phyloP scores from a whole-genome alignment of 2,888 invertebrate species.

The Hydriomena furcata region DNA sequence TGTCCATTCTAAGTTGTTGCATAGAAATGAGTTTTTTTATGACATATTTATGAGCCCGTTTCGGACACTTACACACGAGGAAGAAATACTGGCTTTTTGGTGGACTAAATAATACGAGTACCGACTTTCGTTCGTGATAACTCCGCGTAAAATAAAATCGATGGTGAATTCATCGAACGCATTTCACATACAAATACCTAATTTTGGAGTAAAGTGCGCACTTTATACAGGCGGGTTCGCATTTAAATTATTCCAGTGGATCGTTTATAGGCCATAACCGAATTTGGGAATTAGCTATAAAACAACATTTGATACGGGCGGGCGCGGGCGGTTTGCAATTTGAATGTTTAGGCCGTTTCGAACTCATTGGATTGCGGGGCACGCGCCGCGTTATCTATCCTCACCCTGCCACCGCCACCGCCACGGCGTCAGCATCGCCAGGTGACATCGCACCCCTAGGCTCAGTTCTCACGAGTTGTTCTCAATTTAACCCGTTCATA shows the following conservation, averaged over 20 bases:
- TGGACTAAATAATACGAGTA: constrained; percentile 16
- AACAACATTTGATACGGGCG: constrained; percentile 83
- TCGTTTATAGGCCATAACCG: constrained; percentile 84
- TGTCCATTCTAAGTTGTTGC: constrained; percentile 47
- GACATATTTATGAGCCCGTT: constrained; percentile 20
- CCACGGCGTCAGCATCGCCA: constrained; percentile 25
- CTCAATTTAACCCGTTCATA: neutral
- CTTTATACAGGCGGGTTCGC: constrained; percentile 81
- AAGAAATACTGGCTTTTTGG: constrained; percentile 1
- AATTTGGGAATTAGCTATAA: constrained; percentile 84
- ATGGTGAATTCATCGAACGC: constrained; percentile 77
- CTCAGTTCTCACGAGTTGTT: neutral
- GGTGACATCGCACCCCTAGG: constrained; percentile 14
- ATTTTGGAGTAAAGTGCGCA: constrained; percentile 80
- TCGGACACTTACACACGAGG: constrained; percentile 1
- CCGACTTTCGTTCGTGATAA: constrained; percentile 32
- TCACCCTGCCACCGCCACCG: constrained; percentile 44
- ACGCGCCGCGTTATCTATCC: constrained; percentile 67
- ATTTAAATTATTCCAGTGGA: constrained; percentile 83
- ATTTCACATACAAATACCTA: constrained; percentile 84
- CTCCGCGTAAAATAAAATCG: constrained; percentile 69
- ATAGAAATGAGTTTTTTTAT: constrained; percentile 25
- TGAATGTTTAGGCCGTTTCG: constrained; percentile 78
- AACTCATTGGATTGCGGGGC: constrained; percentile 76
- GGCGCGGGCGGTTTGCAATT: constrained; percentile 81